Conservation (phyloP, 2,797 vertebrate species). For the Molothrus ater region DNA sequence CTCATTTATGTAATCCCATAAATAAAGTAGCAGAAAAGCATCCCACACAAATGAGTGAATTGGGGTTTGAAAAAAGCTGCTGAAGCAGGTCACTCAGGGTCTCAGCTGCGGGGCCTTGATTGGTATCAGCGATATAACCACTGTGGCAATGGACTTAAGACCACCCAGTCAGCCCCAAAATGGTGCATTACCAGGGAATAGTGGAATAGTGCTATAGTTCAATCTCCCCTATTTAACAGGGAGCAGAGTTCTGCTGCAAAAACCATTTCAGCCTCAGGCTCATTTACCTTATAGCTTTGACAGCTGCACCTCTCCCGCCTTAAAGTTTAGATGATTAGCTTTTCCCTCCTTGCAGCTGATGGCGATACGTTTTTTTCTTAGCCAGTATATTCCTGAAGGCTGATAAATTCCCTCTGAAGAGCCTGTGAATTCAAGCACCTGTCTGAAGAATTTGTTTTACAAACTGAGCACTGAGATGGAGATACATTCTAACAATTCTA, state of each 20-base stretch:
- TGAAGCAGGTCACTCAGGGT: slow-evolving; percentile 82
- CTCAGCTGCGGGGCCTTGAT: slow-evolving; percentile 85
- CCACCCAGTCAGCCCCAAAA: slow-evolving; percentile 85
- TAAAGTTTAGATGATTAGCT: slow-evolving; percentile 76
- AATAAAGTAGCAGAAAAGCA: slow-evolving; percentile 85
- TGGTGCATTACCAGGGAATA: slow-evolving; percentile 79
- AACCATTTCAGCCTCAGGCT: slow-evolving; percentile 76
- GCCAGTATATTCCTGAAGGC: slow-evolving; percentile 75
- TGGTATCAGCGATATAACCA: slow-evolving; percentile 80
- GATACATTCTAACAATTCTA: slow-evolving; percentile 66
- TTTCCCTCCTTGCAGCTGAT: slow-evolving; percentile 77
- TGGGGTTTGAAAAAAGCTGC: slow-evolving; percentile 78
- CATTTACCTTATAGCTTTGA: slow-evolving; percentile 83
- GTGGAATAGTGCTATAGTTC: slow-evolving; percentile 79
- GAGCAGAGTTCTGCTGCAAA: slow-evolving; percentile 77
- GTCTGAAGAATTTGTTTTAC: slow-evolving; percentile 72
- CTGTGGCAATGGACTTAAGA: slow-evolving; percentile 85
- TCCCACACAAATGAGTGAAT: slow-evolving; percentile 83
- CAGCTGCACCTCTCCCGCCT: slow-evolving; percentile 80
- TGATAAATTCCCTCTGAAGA: slow-evolving; percentile 75
- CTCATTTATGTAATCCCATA: slow-evolving; percentile 90
- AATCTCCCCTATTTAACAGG: slow-evolving; percentile 79
- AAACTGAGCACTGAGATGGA: slow-evolving; percentile 57
- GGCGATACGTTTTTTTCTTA: slow-evolving; percentile 62
- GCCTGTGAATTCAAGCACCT: slow-evolving; percentile 79